Percentiles rank a stretch among this genome's conserved stretches.
phyloP scores from a whole-genome alignment of 2,797 vertebrate species.

The Peromyscus aztecus region DNA sequence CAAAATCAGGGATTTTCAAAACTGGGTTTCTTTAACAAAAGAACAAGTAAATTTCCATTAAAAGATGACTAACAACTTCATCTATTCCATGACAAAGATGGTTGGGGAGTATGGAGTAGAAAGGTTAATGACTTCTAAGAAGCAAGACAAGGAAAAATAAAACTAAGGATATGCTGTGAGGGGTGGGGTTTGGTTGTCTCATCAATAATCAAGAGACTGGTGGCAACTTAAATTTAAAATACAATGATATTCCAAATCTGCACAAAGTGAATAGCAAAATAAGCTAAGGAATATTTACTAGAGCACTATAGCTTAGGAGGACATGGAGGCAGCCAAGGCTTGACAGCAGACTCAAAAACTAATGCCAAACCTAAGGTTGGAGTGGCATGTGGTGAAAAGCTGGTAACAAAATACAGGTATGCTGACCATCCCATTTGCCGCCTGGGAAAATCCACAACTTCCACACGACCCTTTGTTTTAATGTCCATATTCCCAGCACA shows the following conservation, averaged over 20 bases:
- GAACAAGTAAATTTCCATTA: background rate
- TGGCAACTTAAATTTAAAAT: conserved; percentile 34
- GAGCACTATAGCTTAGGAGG: background rate
- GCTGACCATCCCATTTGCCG: background rate
- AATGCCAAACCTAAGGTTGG: conserved; percentile 19
- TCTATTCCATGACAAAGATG: background rate
- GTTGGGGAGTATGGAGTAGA: too few species aligned
- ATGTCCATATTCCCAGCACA: background rate
- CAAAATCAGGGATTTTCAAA: background rate
- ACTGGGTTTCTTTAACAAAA: conserved; percentile 9
- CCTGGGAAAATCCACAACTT: background rate
- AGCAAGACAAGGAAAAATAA: background rate
- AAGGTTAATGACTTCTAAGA: background rate
- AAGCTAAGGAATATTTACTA: background rate
- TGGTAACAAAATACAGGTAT: background rate
- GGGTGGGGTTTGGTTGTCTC: background rate
- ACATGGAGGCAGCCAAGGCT: background rate
- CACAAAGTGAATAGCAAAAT: conserved; percentile 40
- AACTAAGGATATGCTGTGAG: background rate
- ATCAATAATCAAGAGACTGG: background rate
- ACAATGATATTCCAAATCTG: background rate
- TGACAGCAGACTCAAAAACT: background rate
- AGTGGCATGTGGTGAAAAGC: background rate
- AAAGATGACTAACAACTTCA: conserved; percentile 10
- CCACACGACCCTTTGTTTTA: background rate